Percentiles rank a stretch among this genome's conserved stretches.
Conservation (phyloP, 92 coral and sea anemone genomes). For the Umimayanthus kanabou region DNA sequence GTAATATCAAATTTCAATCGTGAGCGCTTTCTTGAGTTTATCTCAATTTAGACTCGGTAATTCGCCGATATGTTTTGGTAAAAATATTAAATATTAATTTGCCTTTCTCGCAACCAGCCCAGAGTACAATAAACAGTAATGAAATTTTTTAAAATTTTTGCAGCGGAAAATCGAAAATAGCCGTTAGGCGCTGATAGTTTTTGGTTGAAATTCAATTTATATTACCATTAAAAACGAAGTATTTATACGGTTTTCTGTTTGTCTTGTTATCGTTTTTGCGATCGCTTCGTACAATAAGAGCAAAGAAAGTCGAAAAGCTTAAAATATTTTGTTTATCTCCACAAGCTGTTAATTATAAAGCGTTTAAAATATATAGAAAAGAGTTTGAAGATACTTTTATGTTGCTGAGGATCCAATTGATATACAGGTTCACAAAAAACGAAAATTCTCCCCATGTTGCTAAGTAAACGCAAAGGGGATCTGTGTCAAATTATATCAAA, state of each 20-base stretch:
- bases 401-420: background rate
- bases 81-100: slow-evolving; percentile 24
- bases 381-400: background rate
- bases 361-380: background rate
- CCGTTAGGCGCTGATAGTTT: background rate
- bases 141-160: background rate
- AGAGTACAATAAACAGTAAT: background rate
- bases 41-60: slow-evolving; percentile 3
- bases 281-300: background rate
- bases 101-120: background rate
- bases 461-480: background rate
- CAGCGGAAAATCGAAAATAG: background rate
- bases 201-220: too few relatives aligned
- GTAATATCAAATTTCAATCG: slow-evolving; percentile 1
- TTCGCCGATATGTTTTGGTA: slow-evolving; percentile 12
- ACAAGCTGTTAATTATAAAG: background rate
- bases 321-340: background rate
- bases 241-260: background rate
- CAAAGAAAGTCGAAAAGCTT: background rate
- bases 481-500: background rate
- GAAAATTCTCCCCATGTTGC: background rate
- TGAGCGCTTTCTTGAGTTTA: background rate
- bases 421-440: background rate
- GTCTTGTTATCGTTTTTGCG: background rate
- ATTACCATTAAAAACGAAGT: background rate